Base-by-base conservation (phyloP, 2,797 vertebrate genomes). In the Sebastiscus albofasciatus region DNA sequence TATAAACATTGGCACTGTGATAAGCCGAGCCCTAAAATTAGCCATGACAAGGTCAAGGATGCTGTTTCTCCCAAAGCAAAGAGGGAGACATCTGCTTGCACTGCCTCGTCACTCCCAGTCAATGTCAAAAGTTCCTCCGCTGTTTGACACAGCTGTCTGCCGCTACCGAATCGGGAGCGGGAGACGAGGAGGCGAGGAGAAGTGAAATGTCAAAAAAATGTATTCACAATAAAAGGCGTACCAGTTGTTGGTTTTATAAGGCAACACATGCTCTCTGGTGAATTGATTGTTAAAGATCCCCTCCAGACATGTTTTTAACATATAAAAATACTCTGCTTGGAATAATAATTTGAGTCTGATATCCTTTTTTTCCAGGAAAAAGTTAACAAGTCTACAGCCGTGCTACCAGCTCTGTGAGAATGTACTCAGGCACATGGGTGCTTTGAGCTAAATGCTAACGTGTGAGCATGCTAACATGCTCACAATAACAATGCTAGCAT, bases 1-100 rank as follows among this genome's bases (percentile, higher is more conserved):
- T 86, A 94, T 90, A 96, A 95, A 96, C 93, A 93, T 83, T 82
- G 90, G 84, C 56, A 46, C 90, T 89, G 89, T 79, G 86, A 94
- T 94, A 94, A 94, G 92, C 91, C 72, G 22, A 79, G 86, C 81
- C 82, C 93, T 94, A 93, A 94, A 95, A 95, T 95, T 94, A 95
- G 91, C 93, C 77, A 26, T 65, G 92, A 93, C 93, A 93, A 94
- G 94, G 92, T 94, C 93, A 92, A 94, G 90, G 91, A 93, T 92
- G 90, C 87, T 29, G 82, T 90, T 90, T 89, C 89, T 93, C 89
- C 92, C 89, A 88, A 92, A 94, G 91, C 93, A 89, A 90, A 89
- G 84, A 93, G 87, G 87, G 91, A 93, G 93, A 93, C 93, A 94
- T 94, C 92, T 92, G 92, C 91, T 91, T 52, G 85, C 86, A 39